Conservation (phyloP, 2,797 vertebrate genomes). For the Cryptoprocta ferox region DNA sequence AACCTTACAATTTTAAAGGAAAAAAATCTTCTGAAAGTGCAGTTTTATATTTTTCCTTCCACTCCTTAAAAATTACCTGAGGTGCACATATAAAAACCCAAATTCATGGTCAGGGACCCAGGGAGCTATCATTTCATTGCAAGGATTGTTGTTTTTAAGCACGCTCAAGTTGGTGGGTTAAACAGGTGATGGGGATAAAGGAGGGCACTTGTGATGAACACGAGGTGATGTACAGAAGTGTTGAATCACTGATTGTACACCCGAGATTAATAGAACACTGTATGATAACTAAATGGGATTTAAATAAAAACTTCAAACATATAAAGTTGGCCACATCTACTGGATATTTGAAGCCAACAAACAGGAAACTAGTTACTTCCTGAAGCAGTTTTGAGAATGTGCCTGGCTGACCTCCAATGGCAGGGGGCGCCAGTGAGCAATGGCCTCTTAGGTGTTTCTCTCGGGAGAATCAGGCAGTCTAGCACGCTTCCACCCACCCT, state of each 20-base stretch:
- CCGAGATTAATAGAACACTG: not conserved
- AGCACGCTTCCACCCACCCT: accelerated
- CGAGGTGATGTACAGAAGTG: not conserved
- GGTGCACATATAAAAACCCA: not conserved
- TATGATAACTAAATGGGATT: not conserved
- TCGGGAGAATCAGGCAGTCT: not conserved
- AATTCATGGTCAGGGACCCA: not conserved
- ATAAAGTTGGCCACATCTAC: not conserved
- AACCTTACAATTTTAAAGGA: not conserved
- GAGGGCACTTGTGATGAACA: not conserved
- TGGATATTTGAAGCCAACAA: not conserved
- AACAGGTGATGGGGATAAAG: not conserved
- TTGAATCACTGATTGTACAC: not conserved
- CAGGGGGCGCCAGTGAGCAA: not conserved
- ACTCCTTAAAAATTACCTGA: not conserved
- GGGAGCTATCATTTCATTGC: not conserved
- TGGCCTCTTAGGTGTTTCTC: not conserved
- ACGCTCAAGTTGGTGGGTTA: not conserved
- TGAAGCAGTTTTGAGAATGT: not conserved
- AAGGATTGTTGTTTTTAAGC: not conserved
- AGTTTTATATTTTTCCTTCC: not conserved
- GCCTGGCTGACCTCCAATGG: not conserved
- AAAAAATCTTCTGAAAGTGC: not conserved
- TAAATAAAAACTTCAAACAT: not conserved
- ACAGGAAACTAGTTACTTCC: not conserved